phyloP scores from a whole-genome alignment of 2,888 invertebrate genomes.

The Gnatocerus cornutus region DNA sequence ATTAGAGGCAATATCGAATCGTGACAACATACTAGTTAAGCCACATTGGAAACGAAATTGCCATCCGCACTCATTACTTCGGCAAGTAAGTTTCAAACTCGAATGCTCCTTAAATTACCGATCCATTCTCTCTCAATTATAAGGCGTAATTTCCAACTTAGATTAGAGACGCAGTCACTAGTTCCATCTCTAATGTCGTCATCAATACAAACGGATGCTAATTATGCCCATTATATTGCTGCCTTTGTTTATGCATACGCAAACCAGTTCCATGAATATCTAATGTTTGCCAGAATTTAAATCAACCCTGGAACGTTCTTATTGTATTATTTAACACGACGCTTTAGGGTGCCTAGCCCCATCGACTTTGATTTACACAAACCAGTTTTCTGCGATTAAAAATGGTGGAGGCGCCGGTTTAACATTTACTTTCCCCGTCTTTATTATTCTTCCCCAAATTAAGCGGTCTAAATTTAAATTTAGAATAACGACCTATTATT shows the following conservation, averaged over 20 bases:
- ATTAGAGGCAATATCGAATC: slow-evolving; percentile 31
- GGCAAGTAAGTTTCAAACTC: slow-evolving; percentile 29
- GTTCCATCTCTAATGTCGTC: slow-evolving; percentile 39
- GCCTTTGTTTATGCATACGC: slow-evolving; percentile 59
- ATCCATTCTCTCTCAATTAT: slow-evolving; percentile 54
- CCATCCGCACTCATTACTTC: slow-evolving; percentile 25
- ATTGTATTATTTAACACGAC: slow-evolving; percentile 53
- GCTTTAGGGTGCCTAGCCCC: no score
- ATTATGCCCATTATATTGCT: slow-evolving; percentile 47
- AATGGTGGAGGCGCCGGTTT: neutral
- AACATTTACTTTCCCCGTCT: neutral
- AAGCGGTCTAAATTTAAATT: slow-evolving; percentile 8
- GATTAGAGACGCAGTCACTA: slow-evolving; percentile 28
- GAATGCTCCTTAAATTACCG: slow-evolving; percentile 48
- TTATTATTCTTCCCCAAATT: slow-evolving; percentile 3
- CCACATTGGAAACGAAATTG: slow-evolving; percentile 22
- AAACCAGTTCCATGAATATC: slow-evolving; percentile 59
- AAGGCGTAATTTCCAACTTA: slow-evolving; percentile 43
- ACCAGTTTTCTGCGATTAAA: neutral
- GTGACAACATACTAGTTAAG: slow-evolving; percentile 26
- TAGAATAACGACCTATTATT: slow-evolving; percentile 18
- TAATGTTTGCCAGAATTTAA: slow-evolving; percentile 59
- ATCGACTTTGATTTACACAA: no score
- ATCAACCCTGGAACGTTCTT: slow-evolving; percentile 49
- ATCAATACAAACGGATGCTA: slow-evolving; percentile 48